Base-by-base conservation (phyloP, 2,113 vertebrate genomes). In the Clupea harengus region DNA sequence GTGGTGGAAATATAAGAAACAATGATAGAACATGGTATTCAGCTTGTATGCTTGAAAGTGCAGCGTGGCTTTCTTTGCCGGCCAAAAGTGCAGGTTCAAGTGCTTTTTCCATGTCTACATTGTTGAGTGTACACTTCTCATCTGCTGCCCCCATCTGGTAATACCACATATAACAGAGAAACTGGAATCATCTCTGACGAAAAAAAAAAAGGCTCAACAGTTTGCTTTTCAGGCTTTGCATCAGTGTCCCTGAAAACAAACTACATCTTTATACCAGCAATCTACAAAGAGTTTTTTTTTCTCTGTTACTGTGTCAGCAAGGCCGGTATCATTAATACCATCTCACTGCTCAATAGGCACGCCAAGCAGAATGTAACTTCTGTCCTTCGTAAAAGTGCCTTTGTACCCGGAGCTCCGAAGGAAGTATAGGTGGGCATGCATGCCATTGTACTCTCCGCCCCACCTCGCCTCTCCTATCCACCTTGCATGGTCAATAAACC, bases 71-170 rank as follows among this genome's bases (percentile, higher is more conserved):
- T 75, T 15, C 28, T 25, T 13, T 75, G 25, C 67, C 13, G 28
- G 25, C 8, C 67, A 75, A 8, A 9, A 75, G 67, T 75, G 11
- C 67, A 32, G 8, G 67, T 75, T 75, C 67, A 28, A 75, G 67
- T 32, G 67, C 25, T 75, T 75, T 75, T 39, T 75, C 67, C 13
- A 11, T 75, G 67, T 25, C 28, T 39, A 7, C 6, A 25, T 25
- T 75, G 20, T 32, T 75, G 25, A 28, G 67, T 15, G 28, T 75
- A 85, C 83, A 57, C 85, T 46, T 85, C 88, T 87, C 83, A 4
- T 88, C 85, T 89, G 85, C 87, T 88, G 87, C 89, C 85, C 85
- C 83, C 89, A 54, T 84, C 87, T 88, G 89, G 87, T 52, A 5
- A 52, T 64, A 7, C 10, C 11, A 9, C 25, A 75, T 75, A 75